These are phyloP conservation scores for Gila orcuttii DNA, from an alignment of 2,113 vertebrate genomes.

Conservation along the genomic window DNA sequence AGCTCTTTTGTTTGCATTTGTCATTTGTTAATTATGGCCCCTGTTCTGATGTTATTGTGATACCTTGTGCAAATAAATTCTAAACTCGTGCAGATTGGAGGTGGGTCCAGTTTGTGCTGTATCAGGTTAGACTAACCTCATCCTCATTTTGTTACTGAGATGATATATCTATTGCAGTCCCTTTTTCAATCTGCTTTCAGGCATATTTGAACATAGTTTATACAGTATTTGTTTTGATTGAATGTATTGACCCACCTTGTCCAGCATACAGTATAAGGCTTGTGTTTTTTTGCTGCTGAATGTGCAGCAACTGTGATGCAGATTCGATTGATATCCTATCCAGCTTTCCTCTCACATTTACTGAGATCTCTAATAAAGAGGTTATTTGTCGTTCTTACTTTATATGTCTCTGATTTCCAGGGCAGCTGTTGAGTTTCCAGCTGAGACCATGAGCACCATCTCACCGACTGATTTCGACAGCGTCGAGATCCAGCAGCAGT, in stretches of 20 bases:
- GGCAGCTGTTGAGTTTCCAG: slow-evolving; percentile 55
- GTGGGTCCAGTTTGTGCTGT: not conserved
- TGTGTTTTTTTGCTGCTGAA: too few species aligned
- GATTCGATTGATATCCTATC: not conserved
- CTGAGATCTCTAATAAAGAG: not conserved
- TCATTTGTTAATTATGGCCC: not conserved
- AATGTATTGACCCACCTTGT: not conserved
- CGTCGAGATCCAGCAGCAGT: slow-evolving; percentile 95
- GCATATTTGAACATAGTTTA: not conserved
- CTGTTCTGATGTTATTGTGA: not conserved
- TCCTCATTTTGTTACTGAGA: not conserved
- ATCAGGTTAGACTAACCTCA: not conserved
- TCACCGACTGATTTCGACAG: slow-evolving; percentile 93
- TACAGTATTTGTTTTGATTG: not conserved
- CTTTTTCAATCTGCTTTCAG: not conserved
- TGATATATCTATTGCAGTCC: not conserved
- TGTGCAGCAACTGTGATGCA: not conserved
- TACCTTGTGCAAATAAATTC: not conserved
- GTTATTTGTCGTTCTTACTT: not conserved
- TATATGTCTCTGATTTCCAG: slow-evolving; percentile 39
- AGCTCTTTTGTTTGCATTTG: not conserved
- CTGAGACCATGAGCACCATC: slow-evolving; percentile 86
- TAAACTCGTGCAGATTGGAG: not conserved
- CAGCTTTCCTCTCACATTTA: not conserved
- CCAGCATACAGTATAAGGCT: not conserved